Conservation (phyloP, 2,888 invertebrate genomes). For the Tachina grossa region DNA sequence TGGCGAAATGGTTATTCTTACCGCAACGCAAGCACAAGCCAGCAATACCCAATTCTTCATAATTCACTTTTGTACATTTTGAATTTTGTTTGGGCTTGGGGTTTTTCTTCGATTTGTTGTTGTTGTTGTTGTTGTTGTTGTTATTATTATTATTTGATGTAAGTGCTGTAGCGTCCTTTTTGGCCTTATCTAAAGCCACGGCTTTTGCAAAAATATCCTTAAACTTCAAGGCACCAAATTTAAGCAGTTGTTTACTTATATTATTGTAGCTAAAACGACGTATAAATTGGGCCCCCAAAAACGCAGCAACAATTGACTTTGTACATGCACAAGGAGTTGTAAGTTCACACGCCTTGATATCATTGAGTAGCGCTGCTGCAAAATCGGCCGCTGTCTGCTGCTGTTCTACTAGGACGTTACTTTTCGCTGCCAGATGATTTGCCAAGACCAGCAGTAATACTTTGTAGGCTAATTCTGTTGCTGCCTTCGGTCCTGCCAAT, state of each 20-base stretch:
- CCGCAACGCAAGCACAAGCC: too few relatives aligned
- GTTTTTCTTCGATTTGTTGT: too few relatives aligned
- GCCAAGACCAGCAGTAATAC: conserved; percentile 23
- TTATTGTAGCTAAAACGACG: conserved; percentile 39
- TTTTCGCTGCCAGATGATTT: conserved; percentile 37
- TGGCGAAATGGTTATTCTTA: too few relatives aligned
- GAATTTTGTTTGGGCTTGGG: too few relatives aligned
- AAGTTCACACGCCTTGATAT: background rate
- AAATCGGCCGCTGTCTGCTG: conserved; percentile 6
- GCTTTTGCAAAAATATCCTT: conserved; percentile 23
- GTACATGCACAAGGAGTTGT: background rate
- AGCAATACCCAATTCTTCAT: too few relatives aligned
- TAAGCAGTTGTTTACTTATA: conserved; percentile 41
- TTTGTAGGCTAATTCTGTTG: conserved; percentile 13
- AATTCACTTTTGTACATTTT: too few relatives aligned
- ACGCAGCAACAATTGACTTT: background rate
- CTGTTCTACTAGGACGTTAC: conserved; percentile 46
- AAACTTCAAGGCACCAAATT: background rate
- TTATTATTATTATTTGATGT: too few relatives aligned
- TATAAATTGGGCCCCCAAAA: conserved; percentile 22
- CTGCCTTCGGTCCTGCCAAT: conserved; percentile 34
- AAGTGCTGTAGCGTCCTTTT: background rate
- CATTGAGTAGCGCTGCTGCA: background rate
- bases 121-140: too few relatives aligned
- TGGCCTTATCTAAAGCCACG: background rate